Base-by-base conservation (phyloP, 1,140 invertebrate species). In the Nixonia krombeini region DNA sequence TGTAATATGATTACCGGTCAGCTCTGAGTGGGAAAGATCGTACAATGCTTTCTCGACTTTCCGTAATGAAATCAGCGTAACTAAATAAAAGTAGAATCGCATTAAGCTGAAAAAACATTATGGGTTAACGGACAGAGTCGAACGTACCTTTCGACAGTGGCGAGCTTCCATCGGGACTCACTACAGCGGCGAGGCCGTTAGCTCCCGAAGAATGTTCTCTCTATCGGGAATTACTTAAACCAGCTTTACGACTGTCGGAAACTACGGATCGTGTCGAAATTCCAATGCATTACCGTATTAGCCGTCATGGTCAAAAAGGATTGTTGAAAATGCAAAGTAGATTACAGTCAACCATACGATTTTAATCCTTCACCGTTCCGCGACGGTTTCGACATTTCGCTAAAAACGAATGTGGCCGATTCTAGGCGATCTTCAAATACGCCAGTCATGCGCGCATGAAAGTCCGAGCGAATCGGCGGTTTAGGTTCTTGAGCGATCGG, bases 221-320 rank as follows among this genome's bases (percentile, higher is more conserved):
- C 76, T 82, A 81, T 80, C 80, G 79, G 72, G 79, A 83, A 80
- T 83, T 83, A 83, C 80, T 83, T 81, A 81, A 82, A 82, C 78
- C 80, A 78, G 78, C 78, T 83, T 83, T 81, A 83, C 78, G 81
- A 82, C 75, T 79, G 73, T 59, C 72, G 74, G 73, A 83, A 83
- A 76, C 75, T 81, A 75, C 72, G 64, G 51, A 55, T 62, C 70
- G 70, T 75, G 73, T 80, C 69, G 79, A 78, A 80, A 81, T 83
- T 83, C 72, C 76, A 74, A 81, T 82, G 81, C 80, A 83, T 83
- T 83, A 83, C 79, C 76, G 80, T 80, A 83, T 83, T 83, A 83
- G 81, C 80, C 73, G 73, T 59, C 71, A 75, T 72, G 79, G 78
- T 82, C 80, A 81, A 80, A 81, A 78, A 82, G 80, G 78, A 79